Evolutionary conservation across 2,888 invertebrate species (phyloP).

Genomic region (Tinea semifulvella): DNA sequence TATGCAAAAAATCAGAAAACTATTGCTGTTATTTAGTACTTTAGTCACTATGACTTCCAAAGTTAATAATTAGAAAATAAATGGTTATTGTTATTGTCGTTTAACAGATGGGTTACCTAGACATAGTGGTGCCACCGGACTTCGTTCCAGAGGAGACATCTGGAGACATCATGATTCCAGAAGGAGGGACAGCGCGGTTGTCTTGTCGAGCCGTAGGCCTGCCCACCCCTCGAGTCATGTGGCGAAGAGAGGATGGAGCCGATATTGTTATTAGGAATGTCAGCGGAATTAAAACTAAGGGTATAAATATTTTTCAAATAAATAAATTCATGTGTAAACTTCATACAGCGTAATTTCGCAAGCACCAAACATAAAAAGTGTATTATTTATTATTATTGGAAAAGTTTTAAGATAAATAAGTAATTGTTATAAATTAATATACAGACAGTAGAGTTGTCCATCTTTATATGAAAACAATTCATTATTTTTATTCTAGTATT

Average conservation of each 20-base stretch:
- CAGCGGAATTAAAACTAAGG: constrained; percentile 70
- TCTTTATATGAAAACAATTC: too few species aligned
- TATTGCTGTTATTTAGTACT: too few species aligned
- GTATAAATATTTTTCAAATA: constrained; percentile 35
- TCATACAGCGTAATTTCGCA: not conserved
- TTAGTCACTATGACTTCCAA: too few species aligned
- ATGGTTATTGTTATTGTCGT: not conserved
- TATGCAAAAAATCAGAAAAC: too few species aligned
- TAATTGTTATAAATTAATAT: too few species aligned
- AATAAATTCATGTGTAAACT: not conserved
- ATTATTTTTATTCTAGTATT: too few species aligned
- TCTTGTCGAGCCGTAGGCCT: constrained; percentile 80
- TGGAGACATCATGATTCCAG: constrained; percentile 88
- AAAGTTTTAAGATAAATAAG: too few species aligned
- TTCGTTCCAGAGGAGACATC: constrained; percentile 87
- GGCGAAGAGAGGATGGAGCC: constrained; percentile 85
- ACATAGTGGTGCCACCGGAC: constrained; percentile 92
- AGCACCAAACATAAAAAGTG: too few species aligned
- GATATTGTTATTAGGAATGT: constrained; percentile 81
- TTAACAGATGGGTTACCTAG: constrained; percentile 81
- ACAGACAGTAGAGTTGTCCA: too few species aligned
- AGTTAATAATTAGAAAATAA: not conserved
- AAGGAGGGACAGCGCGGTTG: constrained; percentile 77
- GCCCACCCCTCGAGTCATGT: constrained; percentile 81
- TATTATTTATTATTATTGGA: too few species aligned